Conservation (phyloP, 1,140 invertebrate genomes). For the Sitodiplosis mosellana region DNA sequence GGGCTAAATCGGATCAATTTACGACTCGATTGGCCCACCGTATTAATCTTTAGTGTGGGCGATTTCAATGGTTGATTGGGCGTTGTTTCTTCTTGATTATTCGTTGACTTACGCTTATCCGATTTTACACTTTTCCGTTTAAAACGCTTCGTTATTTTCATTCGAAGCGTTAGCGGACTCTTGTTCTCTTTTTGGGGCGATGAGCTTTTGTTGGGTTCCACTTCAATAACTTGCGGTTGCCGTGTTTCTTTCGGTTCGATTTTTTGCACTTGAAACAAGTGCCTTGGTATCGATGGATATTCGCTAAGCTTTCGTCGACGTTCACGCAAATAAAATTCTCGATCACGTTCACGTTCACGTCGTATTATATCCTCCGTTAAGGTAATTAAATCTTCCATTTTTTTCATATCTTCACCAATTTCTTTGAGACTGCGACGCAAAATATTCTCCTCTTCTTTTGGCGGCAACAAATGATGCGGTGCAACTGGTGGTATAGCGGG, state of each 20-base stretch:
- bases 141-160: too few relatives aligned
- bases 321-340: constrained; percentile 5
- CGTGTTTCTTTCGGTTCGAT: background rate
- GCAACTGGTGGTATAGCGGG: too few relatives aligned
- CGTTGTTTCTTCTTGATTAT: constrained; percentile 11
- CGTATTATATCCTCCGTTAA: constrained; percentile 19
- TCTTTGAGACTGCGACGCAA: constrained; percentile 22
- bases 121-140: too few relatives aligned
- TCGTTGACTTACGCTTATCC: background rate
- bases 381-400: constrained; percentile 23
- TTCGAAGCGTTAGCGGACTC: background rate
- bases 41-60: background rate
- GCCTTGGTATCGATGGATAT: background rate
- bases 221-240: background rate
- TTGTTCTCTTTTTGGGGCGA: background rate
- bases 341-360: constrained; percentile 13
- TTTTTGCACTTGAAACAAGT: too few relatives aligned
- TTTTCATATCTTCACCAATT: constrained; percentile 21
- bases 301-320: constrained; percentile 1
- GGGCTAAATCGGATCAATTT: too few relatives aligned
- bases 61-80: background rate
- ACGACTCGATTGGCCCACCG: background rate
- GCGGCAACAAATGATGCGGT: background rate
- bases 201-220: background rate
- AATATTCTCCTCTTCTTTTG: constrained; percentile 18